Base-by-base conservation (phyloP, 2,113 vertebrate species). In the Pleuronectes platessa region DNA sequence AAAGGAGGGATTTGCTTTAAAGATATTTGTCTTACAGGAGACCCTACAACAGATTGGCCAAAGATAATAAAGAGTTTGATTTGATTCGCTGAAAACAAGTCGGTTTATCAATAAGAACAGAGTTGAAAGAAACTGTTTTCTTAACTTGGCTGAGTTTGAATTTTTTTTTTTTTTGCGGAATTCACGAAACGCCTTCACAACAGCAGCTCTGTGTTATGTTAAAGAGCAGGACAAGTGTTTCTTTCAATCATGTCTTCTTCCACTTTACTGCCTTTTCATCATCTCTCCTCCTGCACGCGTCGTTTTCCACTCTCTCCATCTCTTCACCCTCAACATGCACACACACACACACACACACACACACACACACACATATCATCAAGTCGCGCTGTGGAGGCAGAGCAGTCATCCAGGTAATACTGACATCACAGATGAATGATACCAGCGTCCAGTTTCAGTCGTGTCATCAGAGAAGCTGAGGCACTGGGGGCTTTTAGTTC, bases 1-100 rank as follows among this genome's bases (percentile, higher is more conserved):
- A 85, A 79, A 82, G 89, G 87, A 90, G 89, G 90, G 88, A 84
- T 91, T 90, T 91, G 85, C 84, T 87, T 89, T 81, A 86, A 83
- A 88, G 87, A 90, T 81, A 82, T 78, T 71, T 86, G 76, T 86
- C 79, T 82, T 86, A 90, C 72, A 79, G 74, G 63, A 85, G 65
- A n/a, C 65, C 4, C 58, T 88, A 87, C 85, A 85, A 77, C 81
- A 88, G 86, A 91, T 90, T 86, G 86, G 75, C 5, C 74, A 13
- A 4, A 69, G 83, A 89, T 89, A 83, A 90, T 83, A 87, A 51
- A 51, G 47, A 75, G 61, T 84, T 86, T 58, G 59, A 77, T 86
- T 78, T 78, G 69, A 83, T 76, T 26, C 7, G 8, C 54, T 71
- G 68, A 84, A 90, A 86, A 74, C 0, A 31, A 76, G 74, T 76